Percentiles rank a stretch among this genome's conserved stretches.
These are phyloP conservation scores for Proterorhinus semilunaris DNA, from an alignment of 2,113 vertebrate species.

Conservation along the genomic window DNA sequence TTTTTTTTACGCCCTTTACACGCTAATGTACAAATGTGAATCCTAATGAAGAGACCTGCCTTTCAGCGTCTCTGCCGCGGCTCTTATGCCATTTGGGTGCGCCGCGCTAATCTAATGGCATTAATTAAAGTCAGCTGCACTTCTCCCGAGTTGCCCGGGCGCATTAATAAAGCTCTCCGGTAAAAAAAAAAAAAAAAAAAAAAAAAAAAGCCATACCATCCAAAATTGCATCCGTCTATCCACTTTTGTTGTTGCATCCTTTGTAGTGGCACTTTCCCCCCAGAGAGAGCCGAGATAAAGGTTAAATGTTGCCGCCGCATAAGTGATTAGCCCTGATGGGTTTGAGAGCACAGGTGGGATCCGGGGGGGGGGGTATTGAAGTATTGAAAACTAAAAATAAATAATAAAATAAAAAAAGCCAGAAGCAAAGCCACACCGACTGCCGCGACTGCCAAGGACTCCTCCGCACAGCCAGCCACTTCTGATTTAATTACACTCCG, in stretches of 20 bases:
- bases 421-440: slow-evolving; percentile 33
- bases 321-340: slow-evolving; percentile 59
- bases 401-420: slow-evolving; percentile 29
- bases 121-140: slow-evolving; percentile 69
- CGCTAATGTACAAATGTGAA: slow-evolving; percentile 50
- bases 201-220: slow-evolving; percentile 16
- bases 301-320: slow-evolving; percentile 56
- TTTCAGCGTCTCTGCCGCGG: slow-evolving; percentile 55
- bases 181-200: too few species aligned
- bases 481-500: slow-evolving; percentile 61
- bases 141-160: slow-evolving; percentile 41
- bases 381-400: background rate
- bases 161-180: slow-evolving; percentile 33
- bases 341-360: slow-evolving; percentile 60
- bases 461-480: slow-evolving; percentile 47
- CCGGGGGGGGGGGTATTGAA: slow-evolving; percentile 30
- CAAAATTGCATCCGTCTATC: slow-evolving; percentile 18
- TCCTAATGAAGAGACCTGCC: slow-evolving; percentile 60
- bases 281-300: slow-evolving; percentile 46
- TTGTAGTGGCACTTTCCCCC: slow-evolving; percentile 53
- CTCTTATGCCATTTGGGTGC: slow-evolving; percentile 55
- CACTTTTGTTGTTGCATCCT: slow-evolving; percentile 35
- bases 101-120: slow-evolving; percentile 55
- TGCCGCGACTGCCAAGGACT: slow-evolving; percentile 38
- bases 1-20: slow-evolving; percentile 33